Percentiles rank a stretch among this genome's conserved stretches.
Conservation (phyloP, 2,113 vertebrate genomes). For the Alethe diademata region DNA sequence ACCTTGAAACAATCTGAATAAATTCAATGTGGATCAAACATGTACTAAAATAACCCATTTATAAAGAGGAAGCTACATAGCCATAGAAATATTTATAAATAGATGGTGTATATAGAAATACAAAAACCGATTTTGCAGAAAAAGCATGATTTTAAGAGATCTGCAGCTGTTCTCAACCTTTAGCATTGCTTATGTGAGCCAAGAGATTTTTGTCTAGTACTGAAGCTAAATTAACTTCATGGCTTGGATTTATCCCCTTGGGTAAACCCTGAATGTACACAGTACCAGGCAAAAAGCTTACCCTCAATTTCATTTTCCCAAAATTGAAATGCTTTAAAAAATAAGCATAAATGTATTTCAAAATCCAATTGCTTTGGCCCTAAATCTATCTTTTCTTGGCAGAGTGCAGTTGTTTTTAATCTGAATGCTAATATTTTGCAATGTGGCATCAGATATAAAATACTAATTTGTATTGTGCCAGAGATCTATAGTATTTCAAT, state of each 20-base stretch:
- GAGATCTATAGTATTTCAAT: conserved; percentile 1
- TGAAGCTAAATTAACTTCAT: conserved; percentile 73
- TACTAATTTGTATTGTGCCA: conserved; percentile 38
- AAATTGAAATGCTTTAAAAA: conserved; percentile 59
- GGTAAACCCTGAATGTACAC: conserved; percentile 33
- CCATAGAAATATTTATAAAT: conserved; percentile 67
- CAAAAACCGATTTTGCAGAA: conserved; percentile 71
- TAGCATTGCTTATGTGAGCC: conserved; percentile 63
- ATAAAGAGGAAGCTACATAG: conserved; percentile 33
- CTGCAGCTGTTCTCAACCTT: conserved; percentile 73
- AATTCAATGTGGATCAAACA: not conserved
- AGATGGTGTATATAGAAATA: conserved; percentile 58
- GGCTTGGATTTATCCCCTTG: conserved; percentile 52
- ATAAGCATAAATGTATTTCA: conserved; percentile 57
- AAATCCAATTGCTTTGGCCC: conserved; percentile 66
- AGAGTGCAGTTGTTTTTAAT: conserved; percentile 64
- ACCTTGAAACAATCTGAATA: conserved; percentile 5
- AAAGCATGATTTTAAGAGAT: conserved; percentile 73
- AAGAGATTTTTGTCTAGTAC: conserved; percentile 69
- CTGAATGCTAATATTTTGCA: conserved; percentile 71
- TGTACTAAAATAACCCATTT: conserved; percentile 37
- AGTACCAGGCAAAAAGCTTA: conserved; percentile 39
- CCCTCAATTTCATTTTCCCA: conserved; percentile 48
- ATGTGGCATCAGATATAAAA: conserved; percentile 57
- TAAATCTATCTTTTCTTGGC: conserved; percentile 51